Evolutionary conservation across 1,140 invertebrate genomes (phyloP), one percentile per base, ranked within the genome.

Genomic region (Limonius californicus): DNA sequence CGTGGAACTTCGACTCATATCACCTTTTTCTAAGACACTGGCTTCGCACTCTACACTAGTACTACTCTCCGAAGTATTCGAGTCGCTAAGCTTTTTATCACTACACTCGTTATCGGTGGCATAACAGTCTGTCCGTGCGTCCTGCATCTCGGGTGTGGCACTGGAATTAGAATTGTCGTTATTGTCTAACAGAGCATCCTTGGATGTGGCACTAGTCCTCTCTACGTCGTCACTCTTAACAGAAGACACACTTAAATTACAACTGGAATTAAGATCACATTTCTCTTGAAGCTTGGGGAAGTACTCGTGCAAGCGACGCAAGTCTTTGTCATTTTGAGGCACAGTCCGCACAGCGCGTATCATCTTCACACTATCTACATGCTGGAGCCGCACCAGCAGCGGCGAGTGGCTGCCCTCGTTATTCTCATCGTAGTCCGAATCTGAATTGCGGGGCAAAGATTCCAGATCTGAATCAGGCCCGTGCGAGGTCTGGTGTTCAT

Each of bases 401-500:
- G 68, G 79, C 70, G 69, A 77, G 75, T 59, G 59, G 71, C 69
- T 78, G 59, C 67, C 70, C 61, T 72, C 70, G 66, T 72, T 74
- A 19, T 82, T 81, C 54, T 83, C 83, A 65, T 84, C 83, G 63
- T 81, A 84, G 68, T 82, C 76, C 14, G 74, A 74, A 58, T 76
- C 76, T 7, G 76, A 77, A 53, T 69, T 68, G 35, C 72, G 74
- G 1, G 66, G 76, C 32, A 76, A 39, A 1, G 82, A 83, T 62
- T 84, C 85, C 35, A 83, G 74, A 69, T 84, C 82, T 0, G 85
- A 82, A 70, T 87, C 82, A 42, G 85, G 82, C 57, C 82, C 86
- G 69, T 86, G 85, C 0, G 85, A 87, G 23, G 86, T 86, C 65
- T 85, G 82, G 78, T 88, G 89, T 76, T 92, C 89, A 72, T 91